Evolutionary conservation across 2,797 vertebrate genomes (phyloP).

Genomic region (Eulemur rubriventer): DNA sequence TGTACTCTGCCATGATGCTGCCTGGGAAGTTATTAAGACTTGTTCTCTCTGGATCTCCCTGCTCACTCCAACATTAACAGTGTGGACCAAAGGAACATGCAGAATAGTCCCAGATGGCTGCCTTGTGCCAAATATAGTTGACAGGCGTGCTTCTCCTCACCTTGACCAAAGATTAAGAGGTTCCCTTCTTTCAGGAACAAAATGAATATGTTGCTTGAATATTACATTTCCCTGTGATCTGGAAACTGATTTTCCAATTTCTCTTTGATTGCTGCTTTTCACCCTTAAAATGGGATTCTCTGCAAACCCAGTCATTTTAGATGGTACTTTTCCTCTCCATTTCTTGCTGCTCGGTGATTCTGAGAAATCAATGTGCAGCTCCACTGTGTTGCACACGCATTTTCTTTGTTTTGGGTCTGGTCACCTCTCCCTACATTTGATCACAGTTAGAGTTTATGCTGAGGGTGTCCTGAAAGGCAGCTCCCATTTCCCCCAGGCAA

Average conservation of each 20-base stretch:
- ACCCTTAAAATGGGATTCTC: background rate
- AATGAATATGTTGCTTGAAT: background rate
- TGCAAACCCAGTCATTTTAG: background rate
- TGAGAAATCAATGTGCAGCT: background rate
- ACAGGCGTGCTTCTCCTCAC: background rate
- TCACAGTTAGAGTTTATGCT: background rate
- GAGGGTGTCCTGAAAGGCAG: background rate
- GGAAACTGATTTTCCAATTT: background rate
- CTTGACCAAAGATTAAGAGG: background rate
- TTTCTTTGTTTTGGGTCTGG: background rate
- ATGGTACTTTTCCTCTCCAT: too few relatives aligned
- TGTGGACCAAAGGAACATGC: background rate
- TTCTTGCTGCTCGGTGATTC: background rate
- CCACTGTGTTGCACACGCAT: fast-evolving
- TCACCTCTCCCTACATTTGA: background rate
- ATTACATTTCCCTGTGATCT: background rate
- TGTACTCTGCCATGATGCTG: background rate
- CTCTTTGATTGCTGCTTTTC: background rate
- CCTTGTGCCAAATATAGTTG: too few relatives aligned
- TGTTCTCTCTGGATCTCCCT: background rate
- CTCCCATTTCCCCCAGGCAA: background rate
- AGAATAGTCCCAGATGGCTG: background rate
- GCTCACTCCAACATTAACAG: background rate
- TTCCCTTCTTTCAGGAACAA: background rate
- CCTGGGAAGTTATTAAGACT: background rate